phyloP scores from a whole-genome alignment of 2,113 vertebrate genomes.

The Vicugna pacos region DNA sequence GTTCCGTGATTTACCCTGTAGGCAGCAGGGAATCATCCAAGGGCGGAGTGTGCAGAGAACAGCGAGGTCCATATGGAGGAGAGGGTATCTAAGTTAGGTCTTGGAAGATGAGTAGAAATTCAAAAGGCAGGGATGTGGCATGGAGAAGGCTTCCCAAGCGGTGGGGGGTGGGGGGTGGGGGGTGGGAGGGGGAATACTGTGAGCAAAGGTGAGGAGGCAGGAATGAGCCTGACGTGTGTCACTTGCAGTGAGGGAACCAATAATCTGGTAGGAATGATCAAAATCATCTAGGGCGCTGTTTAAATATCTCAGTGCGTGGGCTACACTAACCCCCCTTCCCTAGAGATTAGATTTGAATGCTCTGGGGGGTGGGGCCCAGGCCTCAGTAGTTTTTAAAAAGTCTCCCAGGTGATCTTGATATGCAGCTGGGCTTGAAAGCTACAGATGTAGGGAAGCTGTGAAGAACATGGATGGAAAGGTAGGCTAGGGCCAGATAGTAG shows the following conservation, averaged over 20 bases:
- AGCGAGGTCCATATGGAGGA: neutral
- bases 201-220: constrained; percentile 6
- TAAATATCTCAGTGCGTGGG: neutral
- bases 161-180: neutral
- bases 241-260: neutral
- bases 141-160: neutral
- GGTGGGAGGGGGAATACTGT: neutral
- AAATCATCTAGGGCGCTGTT: constrained; percentile 7
- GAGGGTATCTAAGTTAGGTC: constrained; percentile 5
- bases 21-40: neutral
- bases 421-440: neutral
- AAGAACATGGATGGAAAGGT: neutral
- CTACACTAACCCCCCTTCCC: neutral
- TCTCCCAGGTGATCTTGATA: neutral
- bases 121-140: neutral
- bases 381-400: neutral
- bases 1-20: neutral
- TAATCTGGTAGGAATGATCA: constrained; percentile 15
- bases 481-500: neutral
- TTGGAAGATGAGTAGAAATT: constrained; percentile 40
- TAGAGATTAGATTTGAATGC: neutral
- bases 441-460: neutral
- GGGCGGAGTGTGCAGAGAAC: neutral
- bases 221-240: neutral
- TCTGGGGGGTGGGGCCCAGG: neutral